Base-by-base conservation (phyloP, 2,113 vertebrate genomes). In the Tetraodon nigroviridis region DNA sequence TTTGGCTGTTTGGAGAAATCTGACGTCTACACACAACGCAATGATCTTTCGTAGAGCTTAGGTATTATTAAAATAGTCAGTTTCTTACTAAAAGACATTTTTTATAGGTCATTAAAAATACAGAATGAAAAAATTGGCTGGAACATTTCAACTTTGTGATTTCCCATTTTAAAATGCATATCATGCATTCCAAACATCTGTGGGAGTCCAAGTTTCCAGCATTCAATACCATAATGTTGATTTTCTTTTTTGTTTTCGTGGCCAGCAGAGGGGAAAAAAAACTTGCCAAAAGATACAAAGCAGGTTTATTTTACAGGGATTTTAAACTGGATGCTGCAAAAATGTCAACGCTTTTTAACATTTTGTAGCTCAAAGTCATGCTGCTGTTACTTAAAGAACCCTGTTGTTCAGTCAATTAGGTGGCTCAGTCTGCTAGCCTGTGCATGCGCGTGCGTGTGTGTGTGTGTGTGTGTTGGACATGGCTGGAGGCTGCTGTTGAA, bases 401-500 rank as follows among this genome's bases (percentile, higher is more conserved):
- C 82, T 69, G 84, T 86, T 84, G 85, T 81, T 86, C 78, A 84
- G 72, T 81, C 82, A 84, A 85, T 86, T 86, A 85, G 78, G 78
- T 73, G 61, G 57, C 79, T 74, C 72, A 76, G 81, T 69, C 78
- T 80, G 71, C 71, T 69, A 18, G 64, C 82, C 65, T 14, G 40
- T 67, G 53, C 55, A 55, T 61, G 37, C 67, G 73, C 61, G 75
- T 67, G 87, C 88, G 72, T 51, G 51, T 64, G 48, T 46, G 60
- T 32, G 50, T 55, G 64, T 64, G 74, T 62, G 87, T 87, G 58
- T 46, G 49, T 22, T 76, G 63, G 71, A 79, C 64, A 80, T 87
- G 81, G 82, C 86, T 86, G 81, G 74, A 84, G 80, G 82, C 78
- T 66, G 82, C 79, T 86, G 85, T 87, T 86, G 84, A 87, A 86